These are phyloP conservation scores for Brachyrhaphis roseni DNA, from an alignment of 2,797 vertebrate species.

Conservation along the genomic window DNA sequence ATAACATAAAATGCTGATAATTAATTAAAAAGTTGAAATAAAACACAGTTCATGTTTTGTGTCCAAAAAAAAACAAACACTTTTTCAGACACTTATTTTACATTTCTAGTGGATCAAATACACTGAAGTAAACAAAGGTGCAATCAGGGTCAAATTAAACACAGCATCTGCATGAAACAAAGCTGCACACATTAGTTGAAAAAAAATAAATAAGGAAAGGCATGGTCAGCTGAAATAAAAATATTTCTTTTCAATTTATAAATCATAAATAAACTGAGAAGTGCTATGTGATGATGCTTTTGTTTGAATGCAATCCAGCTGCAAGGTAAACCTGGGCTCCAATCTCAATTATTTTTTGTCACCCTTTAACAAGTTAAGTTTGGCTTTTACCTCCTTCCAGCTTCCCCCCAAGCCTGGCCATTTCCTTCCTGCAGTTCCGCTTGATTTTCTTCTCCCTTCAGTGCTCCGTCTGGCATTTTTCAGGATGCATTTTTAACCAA, in stretches of 20 bases:
- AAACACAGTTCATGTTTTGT: not conserved
- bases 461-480: no score
- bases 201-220: not conserved
- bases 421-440: no score
- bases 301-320: not conserved
- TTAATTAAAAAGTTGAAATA: not conserved
- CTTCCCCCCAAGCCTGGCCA: not conserved
- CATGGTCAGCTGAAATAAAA: not conserved
- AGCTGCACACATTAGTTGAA: not conserved
- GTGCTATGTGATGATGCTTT: not conserved
- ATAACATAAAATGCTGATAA: not conserved
- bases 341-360: not conserved
- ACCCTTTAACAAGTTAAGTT: not conserved
- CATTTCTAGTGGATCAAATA: not conserved
- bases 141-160: not conserved
- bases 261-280: not conserved
- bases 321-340: not conserved
- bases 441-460: no score
- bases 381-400: not conserved
- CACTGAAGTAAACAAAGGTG: not conserved
- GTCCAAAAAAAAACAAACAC: not conserved
- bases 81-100: not conserved
- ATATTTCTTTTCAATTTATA: not conserved
- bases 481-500: no score
- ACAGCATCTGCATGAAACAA: not conserved